Evolutionary conservation across 2,888 invertebrate species (phyloP), one percentile per base, ranked within the genome.

Genomic region (Drosophila multiciliata): DNA sequence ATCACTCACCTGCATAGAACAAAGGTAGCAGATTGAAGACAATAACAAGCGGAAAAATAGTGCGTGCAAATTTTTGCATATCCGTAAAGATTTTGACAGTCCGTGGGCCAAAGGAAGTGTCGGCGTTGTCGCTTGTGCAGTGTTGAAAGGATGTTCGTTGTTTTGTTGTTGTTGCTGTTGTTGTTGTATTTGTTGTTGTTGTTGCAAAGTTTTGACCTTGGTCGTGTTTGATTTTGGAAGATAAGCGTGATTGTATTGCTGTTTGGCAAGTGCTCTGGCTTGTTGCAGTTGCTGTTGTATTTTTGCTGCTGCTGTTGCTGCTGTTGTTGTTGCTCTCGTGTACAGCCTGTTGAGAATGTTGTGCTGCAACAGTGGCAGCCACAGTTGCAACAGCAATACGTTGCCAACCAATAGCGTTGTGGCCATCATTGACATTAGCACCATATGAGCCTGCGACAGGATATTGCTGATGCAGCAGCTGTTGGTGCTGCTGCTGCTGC

Each of bases 11-110:
- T 92, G 93, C 93, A 91, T 92, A 92, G 79, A 93, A 92, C 73
- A 93, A 84, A 82, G 93, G 93, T 90, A 93, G 89, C 91, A 93
- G 91, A 88, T 93, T 93, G 83, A 93, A 92, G 83, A 93, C 91
- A 90, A 93, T 91, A 86, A 93, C 80, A 79, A 93, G 83, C 74
- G 92, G 92, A 79, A 93, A 85, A 73, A 93, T 83, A 88, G 90
- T 86, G 78, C 91, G 91, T 76, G 92, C 83, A 82, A 92, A 83
- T 78, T 90, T 91, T 79, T 92, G 93, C 72, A 92, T 75, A 84
- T 92, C 92, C 82, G 75, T 80, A 67, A 90, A 84, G 78, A 88
- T 79, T 75, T 74, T 83, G 74, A 84, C 73, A 66, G 89, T 74
- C 52, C 77, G 68, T 67, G 73, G 49, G 58, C 82, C 75, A 54